Conservation (phyloP, 2,113 vertebrate species). For the Perca schrenkii region DNA sequence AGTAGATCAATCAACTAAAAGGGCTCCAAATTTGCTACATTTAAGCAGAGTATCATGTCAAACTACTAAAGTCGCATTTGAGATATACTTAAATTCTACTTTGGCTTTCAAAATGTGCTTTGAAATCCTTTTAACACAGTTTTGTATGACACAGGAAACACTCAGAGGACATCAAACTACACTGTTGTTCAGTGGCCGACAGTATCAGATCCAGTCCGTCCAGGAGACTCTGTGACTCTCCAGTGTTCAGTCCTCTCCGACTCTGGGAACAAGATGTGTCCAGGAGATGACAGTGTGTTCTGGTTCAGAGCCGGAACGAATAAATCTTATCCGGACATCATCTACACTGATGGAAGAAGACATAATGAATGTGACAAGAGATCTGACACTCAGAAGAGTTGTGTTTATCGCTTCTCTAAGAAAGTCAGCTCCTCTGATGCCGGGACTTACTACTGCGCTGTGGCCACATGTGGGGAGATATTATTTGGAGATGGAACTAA, state of each 20-base stretch:
- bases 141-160: not conserved
- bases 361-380: constrained; percentile 4
- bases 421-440: no score
- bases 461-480: constrained; percentile 38
- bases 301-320: constrained; percentile 49
- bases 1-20: no score
- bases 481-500: constrained; percentile 41
- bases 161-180: constrained; percentile 23
- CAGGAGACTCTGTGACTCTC: constrained; percentile 40
- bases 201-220: not conserved
- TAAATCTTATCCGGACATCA: constrained; percentile 5
- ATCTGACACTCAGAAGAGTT: not conserved
- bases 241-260: constrained; percentile 49
- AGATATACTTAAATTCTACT: no score
- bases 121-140: not conserved
- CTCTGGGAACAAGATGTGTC: not conserved
- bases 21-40: not conserved
- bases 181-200: constrained; percentile 39
- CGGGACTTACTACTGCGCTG: no score
- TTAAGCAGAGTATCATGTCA: not conserved
- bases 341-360: constrained; percentile 34
- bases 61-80: not conserved
- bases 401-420: no score
- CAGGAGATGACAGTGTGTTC: not conserved
- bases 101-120: not conserved